Evolutionary conservation across 2,113 vertebrate genomes (phyloP).

Genomic region (Gobiocypris rarus): DNA sequence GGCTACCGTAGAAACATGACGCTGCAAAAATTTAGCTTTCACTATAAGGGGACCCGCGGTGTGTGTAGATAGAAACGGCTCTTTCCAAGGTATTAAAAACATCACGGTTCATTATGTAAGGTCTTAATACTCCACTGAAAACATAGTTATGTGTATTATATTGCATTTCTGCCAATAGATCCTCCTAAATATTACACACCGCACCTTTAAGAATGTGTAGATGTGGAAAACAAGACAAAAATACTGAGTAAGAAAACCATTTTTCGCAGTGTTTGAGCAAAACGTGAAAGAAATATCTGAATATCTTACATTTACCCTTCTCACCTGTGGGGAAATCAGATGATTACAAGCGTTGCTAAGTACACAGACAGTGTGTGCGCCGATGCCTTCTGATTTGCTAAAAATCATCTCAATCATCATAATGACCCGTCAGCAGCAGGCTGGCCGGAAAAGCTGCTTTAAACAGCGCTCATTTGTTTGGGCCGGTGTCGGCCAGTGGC

Average conservation of each 20-base stretch:
- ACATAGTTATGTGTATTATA: no score
- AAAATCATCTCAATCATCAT: slow-evolving; percentile 64
- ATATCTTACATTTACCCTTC: neutral
- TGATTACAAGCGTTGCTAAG: neutral
- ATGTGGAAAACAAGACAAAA: neutral
- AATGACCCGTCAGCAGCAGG: slow-evolving; percentile 65
- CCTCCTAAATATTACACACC: no score
- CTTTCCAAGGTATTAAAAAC: no score
- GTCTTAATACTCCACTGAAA: no score
- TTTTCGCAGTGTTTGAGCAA: no score
- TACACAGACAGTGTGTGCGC: slow-evolving; percentile 33
- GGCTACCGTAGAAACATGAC: no score
- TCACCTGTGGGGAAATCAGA: neutral
- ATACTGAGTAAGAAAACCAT: no score
- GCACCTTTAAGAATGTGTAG: neutral
- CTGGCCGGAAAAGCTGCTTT: slow-evolving; percentile 60
- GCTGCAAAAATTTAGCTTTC: no score
- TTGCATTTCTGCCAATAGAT: no score
- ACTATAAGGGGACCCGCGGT: no score
- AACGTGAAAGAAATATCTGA: neutral
- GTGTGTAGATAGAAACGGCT: no score
- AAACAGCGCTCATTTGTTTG: slow-evolving; percentile 67
- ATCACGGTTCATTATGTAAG: no score
- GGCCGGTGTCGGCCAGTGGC: slow-evolving; percentile 61
- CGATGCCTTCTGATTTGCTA: slow-evolving; percentile 43